A percentile compares a stretch with the other conserved stretches of the same genome.
Conservation (phyloP, 2,888 invertebrate genomes). For the Neelides folsomi region DNA sequence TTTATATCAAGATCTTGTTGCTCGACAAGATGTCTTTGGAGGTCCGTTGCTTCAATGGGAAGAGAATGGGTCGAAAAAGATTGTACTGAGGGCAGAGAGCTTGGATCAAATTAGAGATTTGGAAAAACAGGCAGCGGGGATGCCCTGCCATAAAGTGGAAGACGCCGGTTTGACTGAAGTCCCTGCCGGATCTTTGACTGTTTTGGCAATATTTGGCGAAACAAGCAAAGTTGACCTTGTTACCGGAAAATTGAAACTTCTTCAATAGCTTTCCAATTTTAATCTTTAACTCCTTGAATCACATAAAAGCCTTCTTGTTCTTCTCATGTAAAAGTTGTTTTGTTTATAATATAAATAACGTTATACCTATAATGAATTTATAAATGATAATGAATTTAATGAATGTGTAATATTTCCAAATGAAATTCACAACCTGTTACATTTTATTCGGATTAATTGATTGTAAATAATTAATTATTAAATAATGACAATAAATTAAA, state of each 20-base stretch:
- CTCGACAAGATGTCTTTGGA: conserved; percentile 29
- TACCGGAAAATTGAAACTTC: conserved; percentile 36
- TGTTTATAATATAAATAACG: too few relatives aligned
- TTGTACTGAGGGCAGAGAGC: conserved; percentile 39
- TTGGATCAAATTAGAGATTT: conserved; percentile 38
- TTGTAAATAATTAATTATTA: too few relatives aligned
- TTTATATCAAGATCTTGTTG: conserved; percentile 29
- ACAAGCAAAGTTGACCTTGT: conserved; percentile 40
- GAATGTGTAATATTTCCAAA: too few relatives aligned
- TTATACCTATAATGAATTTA: too few relatives aligned
- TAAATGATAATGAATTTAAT: too few relatives aligned
- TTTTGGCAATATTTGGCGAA: conserved; percentile 42
- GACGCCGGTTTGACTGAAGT: conserved; percentile 41
- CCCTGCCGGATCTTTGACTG: conserved; percentile 40
- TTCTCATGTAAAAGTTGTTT: too few relatives aligned
- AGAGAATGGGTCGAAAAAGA: conserved; percentile 38
- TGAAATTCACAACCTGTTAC: too few relatives aligned
- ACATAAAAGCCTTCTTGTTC: background rate
- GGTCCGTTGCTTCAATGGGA: conserved; percentile 32
- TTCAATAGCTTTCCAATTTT: conserved; percentile 2
- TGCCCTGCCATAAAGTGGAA: conserved; percentile 22
- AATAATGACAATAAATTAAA: too few relatives aligned
- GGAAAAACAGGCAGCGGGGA: conserved; percentile 32
- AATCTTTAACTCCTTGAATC: background rate
- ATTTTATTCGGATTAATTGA: too few relatives aligned